Conservation (phyloP, 92 coral and sea anemone genomes). For the Heliopora coerulea region DNA sequence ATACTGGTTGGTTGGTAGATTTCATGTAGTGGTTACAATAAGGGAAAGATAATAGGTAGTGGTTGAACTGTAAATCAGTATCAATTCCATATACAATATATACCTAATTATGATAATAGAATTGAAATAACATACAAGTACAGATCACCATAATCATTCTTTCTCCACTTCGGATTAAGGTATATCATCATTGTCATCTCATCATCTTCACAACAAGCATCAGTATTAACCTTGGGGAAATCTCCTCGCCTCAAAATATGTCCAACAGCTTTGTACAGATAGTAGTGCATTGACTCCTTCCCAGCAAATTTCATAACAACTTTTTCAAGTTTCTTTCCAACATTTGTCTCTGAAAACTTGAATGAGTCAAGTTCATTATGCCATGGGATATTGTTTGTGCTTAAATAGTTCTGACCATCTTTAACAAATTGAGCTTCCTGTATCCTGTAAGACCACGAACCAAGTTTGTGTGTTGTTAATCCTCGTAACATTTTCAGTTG, state of each 20-base stretch:
- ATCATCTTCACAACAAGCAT: conserved; percentile 68
- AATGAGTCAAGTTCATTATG: conserved; percentile 65
- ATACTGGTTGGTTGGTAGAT: too few species aligned
- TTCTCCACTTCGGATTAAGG: conserved; percentile 71
- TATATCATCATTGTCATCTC: conserved; percentile 77
- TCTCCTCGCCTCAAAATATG: conserved; percentile 92
- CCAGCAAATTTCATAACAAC: conserved; percentile 74
- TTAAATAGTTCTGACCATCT: conserved; percentile 61
- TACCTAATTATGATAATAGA: too few species aligned
- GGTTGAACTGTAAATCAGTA: too few species aligned
- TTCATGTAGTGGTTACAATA: too few species aligned
- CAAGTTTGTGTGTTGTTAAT: conserved; percentile 56
- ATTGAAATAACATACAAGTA: conserved; percentile 71
- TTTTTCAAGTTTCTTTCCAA: conserved; percentile 68
- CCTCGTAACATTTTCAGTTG: conserved; percentile 44
- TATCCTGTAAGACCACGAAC: conserved; percentile 79
- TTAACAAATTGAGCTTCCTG: conserved; percentile 74
- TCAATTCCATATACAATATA: too few species aligned
- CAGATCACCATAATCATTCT: conserved; percentile 93
- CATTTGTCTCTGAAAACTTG: conserved; percentile 60
- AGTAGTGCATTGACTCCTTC: conserved; percentile 36
- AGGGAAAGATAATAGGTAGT: too few species aligned
- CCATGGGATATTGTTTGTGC: conserved; percentile 82
- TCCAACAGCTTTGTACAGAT: conserved; percentile 72
- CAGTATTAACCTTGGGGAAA: conserved; percentile 65